A percentile compares a stretch with the other conserved stretches of the same genome.
Conservation (phyloP, 2,797 vertebrate species). For the Sebastes matsubarae region DNA sequence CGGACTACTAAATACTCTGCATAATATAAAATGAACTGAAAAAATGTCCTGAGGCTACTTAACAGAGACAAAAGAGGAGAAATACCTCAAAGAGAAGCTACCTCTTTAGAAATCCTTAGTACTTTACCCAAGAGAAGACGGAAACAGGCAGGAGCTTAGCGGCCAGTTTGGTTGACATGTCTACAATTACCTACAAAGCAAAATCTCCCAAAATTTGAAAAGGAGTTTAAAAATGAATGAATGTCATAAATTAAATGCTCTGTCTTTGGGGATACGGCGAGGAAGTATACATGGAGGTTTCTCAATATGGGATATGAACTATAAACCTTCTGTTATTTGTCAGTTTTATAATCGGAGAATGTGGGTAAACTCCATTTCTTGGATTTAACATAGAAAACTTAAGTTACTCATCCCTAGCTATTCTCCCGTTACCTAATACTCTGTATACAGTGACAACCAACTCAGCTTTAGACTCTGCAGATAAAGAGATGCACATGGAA, state of each 20-base stretch:
- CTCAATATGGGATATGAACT: constrained; percentile 17
- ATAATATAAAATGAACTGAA: constrained; percentile 44
- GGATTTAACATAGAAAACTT: constrained; percentile 16
- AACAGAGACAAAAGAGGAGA: constrained; percentile 36
- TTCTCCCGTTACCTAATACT: constrained; percentile 3
- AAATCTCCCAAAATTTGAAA: constrained; percentile 33
- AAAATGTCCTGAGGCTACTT: constrained; percentile 21
- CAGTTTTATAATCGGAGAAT: constrained; percentile 9
- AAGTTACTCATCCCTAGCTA: not conserved
- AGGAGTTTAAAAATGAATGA: constrained; percentile 28
- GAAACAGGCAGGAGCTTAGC: constrained; percentile 3
- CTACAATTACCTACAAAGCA: constrained; percentile 35
- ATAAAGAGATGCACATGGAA: constrained; percentile 22
- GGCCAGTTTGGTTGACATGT: constrained; percentile 8
- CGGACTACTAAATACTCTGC: constrained; percentile 23
- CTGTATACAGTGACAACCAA: constrained; percentile 67
- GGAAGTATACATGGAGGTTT: constrained; percentile 15
- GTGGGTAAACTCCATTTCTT: constrained; percentile 4
- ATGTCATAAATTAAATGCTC: constrained; percentile 27
- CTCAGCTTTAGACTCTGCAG: constrained; percentile 38
- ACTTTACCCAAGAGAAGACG: constrained; percentile 16
- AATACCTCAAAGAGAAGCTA: constrained; percentile 35
- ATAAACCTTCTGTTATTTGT: constrained; percentile 11
- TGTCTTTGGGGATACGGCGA: constrained; percentile 19
- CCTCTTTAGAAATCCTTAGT: constrained; percentile 33